Evolutionary conservation across 2,113 vertebrate genomes (phyloP), one percentile per base, ranked within the genome.

Genomic region (Tringa solitaria): DNA sequence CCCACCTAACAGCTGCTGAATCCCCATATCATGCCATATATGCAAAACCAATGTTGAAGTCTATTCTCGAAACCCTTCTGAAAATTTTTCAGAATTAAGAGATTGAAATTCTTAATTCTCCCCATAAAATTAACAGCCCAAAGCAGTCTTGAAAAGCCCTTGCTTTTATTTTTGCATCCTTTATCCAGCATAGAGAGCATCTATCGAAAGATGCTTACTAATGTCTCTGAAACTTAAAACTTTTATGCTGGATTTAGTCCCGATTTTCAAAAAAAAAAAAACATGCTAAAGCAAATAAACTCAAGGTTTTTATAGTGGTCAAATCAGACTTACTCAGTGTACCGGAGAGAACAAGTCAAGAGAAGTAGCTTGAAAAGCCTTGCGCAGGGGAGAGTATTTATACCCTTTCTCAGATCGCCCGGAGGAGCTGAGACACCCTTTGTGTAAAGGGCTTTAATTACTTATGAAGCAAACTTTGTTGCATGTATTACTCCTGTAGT

Each of bases 281-380:
- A 4, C 41, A 23, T 2, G 8, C 72, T 72, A 94, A 82, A 95
- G 4, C 20, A 67, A 72, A 57, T 8, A 75, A 84, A 68, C 13
- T 77, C 5, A 16, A 81, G 15, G 6, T 51, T 80, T 89, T 88
- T 80, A 45, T 35, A 83, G 91, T 35, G 16, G 57, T 53, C 60
- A 80, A 59, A 46, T 27, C n/a, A 20, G 46, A 97, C 96, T 97
- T 97, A 97, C 96, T 94, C 72, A 46, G 96, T 7, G 83, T 61
- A 83, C 43, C 69, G 93, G 69, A 95, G 96, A 89, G 78, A n/a
- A 84, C 30, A 76, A 92, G 61, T 8, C 88, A 16, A 79, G 92
- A 64, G 95, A 39, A 76, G 96, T 4, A 74, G 85, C 10, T 33
- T n/a, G 88, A 11, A 8, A 32, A 57, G 1, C 6, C 5, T 16